These are phyloP conservation scores for Galagoides demidoff DNA, from an alignment of 2,797 vertebrate genomes.

Conservation along the genomic window DNA sequence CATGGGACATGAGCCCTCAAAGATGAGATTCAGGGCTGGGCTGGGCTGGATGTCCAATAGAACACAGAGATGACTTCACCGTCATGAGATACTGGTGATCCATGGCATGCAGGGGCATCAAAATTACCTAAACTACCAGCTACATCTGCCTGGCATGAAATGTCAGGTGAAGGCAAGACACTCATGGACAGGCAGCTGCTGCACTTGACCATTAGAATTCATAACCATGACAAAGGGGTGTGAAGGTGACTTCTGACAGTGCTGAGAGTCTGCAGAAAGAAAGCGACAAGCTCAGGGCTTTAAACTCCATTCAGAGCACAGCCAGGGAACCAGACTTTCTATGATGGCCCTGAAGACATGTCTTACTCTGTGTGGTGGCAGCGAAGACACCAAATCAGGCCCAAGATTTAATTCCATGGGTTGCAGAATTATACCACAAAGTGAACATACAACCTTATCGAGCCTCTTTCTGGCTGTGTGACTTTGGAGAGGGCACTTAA, in stretches of 20 bases:
- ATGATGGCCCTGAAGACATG: background rate
- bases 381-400: background rate
- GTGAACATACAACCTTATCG: background rate
- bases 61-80: background rate
- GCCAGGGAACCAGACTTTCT: background rate
- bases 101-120: background rate
- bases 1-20: background rate
- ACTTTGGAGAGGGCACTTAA: background rate
- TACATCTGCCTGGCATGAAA: background rate
- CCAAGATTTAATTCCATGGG: background rate
- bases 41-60: background rate
- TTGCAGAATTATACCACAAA: background rate
- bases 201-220: too few relatives aligned
- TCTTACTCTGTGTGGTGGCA: too few relatives aligned
- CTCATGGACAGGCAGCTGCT: too few relatives aligned
- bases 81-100: background rate
- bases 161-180: background rate
- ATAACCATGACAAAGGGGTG: background rate
- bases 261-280: background rate
- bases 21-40: background rate
- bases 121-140: background rate
- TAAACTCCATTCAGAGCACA: background rate
- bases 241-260: background rate
- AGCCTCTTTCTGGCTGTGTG: background rate
- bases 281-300: background rate